Base-by-base conservation (phyloP, 1,140 invertebrate species). In the Nilaparvata lugens region DNA sequence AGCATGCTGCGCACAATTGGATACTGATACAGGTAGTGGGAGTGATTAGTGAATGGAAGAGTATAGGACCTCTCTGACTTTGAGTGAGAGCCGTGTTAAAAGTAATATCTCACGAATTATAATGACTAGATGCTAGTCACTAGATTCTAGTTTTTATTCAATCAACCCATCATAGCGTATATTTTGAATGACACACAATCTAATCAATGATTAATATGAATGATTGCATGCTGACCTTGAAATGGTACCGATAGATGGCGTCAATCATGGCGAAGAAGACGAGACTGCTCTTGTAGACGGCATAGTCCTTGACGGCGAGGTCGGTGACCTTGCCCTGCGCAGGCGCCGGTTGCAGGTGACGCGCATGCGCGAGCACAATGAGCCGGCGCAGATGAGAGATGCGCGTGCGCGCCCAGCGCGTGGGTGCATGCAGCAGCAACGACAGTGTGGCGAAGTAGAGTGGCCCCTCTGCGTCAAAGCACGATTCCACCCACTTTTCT, bases 381-480 rank as follows among this genome's bases (percentile, higher is more conserved):
- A 95, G 72, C 58, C 92, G 82, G 62, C 86, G 83, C 2, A 97
- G 72, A 75, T 93, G 86, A 3, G 80, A 75, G 45, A 91, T 40
- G 63, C 84, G 81, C 19, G 83, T 75, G 16, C 78, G 72, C 51
- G 79, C 77, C 93, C 93, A 90, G 42, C 79, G 77, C 7, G 81
- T 74, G 1, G 83, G 83, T 18, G 88, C 82, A 66, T 89, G 82
- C 18, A 98, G 73, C 38, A 93, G 79, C 7, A 96, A 72, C 43
- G 87, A 84, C 69, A 97, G 79, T 4, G 86, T 85, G 48, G 83
- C 76, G 79, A 87, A 94, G 75, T 94, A 98, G 4, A 92, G 78
- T 2, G 92, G 86, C 2, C 93, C 91, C 66, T 97, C 95, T 1
- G 89, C 84, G 67, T 95, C 93, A 70, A 89, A 95, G 59, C 85